A percentile compares a stretch with the other conserved stretches of the same genome.
phyloP scores from a whole-genome alignment of 53 echinoderm and acorn worm species.

The Henricia sp. region DNA sequence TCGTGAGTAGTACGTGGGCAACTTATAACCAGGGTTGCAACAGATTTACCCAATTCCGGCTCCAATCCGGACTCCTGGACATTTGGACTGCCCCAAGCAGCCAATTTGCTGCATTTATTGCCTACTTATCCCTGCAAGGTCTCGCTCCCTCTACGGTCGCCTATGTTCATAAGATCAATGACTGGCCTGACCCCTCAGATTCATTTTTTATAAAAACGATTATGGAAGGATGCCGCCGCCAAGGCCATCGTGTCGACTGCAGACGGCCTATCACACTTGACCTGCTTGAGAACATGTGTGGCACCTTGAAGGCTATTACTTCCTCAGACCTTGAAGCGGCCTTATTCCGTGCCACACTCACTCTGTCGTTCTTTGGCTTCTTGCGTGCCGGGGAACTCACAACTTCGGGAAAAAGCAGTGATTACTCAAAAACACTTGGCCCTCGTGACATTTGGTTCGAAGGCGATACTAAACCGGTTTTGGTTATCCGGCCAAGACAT shows the following conservation, averaged over 20 bases:
- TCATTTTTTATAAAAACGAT: constrained; percentile 6
- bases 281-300: background rate
- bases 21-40: constrained; percentile 20
- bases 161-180: constrained; percentile 17
- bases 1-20: constrained; percentile 7
- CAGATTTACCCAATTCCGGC: no score
- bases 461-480: background rate
- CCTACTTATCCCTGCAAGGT: background rate
- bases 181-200: background rate
- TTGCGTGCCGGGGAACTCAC: background rate
- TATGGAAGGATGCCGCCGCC: constrained; percentile 5
- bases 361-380: constrained; percentile 14
- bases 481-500: background rate
- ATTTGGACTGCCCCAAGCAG: background rate
- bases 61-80: background rate
- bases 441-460: background rate
- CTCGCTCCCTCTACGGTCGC: constrained; percentile 11
- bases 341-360: background rate
- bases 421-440: background rate
- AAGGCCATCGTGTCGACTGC: background rate
- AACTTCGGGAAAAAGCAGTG: background rate
- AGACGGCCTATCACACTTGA: constrained; percentile 1
- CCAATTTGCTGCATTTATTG: constrained; percentile 28
- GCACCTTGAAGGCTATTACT: background rate
- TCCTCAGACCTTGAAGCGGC: background rate